Percentiles rank a stretch among this genome's conserved stretches.
Conservation (phyloP, 2,113 vertebrate genomes). For the Myocastor coypus region DNA sequence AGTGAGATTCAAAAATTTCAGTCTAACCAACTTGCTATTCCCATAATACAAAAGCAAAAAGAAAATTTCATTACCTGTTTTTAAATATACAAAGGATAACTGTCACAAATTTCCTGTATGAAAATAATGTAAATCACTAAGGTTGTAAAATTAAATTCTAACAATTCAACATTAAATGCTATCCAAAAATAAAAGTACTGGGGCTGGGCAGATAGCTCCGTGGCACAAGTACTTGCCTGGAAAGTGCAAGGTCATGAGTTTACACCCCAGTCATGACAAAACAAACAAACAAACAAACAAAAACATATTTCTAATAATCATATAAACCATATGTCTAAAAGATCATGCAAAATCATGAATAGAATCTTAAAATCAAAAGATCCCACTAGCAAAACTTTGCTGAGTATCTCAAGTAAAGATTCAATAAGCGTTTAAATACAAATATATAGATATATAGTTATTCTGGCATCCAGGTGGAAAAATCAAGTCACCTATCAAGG, state of each 20-base stretch:
- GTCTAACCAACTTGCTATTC: slow-evolving; percentile 14
- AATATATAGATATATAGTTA: slow-evolving; percentile 13
- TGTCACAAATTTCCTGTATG: background rate
- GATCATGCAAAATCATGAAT: background rate
- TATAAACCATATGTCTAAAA: too few species aligned
- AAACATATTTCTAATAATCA: background rate
- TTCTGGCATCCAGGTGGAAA: background rate
- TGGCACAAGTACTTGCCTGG: too few species aligned
- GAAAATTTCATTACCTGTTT: background rate
- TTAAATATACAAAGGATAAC: background rate
- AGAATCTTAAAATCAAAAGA: slow-evolving; percentile 44
- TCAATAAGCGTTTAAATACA: slow-evolving; percentile 15
- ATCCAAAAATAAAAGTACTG: slow-evolving; percentile 14
- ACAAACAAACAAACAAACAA: too few species aligned
- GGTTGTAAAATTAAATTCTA: background rate
- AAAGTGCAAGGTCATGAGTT: too few species aligned
- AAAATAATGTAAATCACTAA: background rate
- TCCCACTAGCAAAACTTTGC: slow-evolving; percentile 21
- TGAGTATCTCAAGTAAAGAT: background rate
- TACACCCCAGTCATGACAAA: too few species aligned
- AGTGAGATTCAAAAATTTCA: slow-evolving; percentile 5
- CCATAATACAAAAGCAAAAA: slow-evolving; percentile 35
- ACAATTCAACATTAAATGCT: background rate
- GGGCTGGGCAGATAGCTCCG: too few species aligned
- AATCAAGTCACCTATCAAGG: slow-evolving; percentile 31